Conservation (phyloP, 2,797 vertebrate species). For the Ciconia nigra region DNA sequence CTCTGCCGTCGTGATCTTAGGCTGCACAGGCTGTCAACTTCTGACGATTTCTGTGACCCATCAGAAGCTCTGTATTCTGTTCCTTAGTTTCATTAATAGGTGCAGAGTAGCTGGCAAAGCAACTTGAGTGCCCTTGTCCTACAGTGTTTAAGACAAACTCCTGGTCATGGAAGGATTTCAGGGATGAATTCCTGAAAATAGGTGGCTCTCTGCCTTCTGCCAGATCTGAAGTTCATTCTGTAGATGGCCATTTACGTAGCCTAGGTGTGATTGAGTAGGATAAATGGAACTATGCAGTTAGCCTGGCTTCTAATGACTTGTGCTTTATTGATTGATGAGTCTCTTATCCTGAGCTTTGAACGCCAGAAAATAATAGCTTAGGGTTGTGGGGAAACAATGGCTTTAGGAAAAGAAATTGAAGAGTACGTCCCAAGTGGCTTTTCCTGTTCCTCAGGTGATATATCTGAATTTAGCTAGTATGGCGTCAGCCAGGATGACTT, state of each 20-base stretch:
- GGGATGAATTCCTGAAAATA: not conserved
- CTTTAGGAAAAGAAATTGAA: not conserved
- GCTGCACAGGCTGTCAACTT: not conserved
- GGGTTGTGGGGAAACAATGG: not conserved
- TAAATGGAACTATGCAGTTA: not conserved
- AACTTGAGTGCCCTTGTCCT: not conserved
- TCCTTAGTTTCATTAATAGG: not conserved
- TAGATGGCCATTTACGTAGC: fast-evolving
- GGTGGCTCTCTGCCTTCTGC: not conserved
- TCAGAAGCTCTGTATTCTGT: not conserved
- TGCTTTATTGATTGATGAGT: not conserved
- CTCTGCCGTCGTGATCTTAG: fast-evolving
- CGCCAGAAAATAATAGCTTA: not conserved
- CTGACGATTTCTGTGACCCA: fast-evolving
- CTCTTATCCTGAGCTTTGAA: not conserved
- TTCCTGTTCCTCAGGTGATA: not conserved
- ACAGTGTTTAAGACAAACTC: fast-evolving
- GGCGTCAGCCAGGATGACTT: not conserved
- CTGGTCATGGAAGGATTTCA: not conserved
- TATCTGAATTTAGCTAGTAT: not conserved
- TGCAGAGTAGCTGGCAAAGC: not conserved
- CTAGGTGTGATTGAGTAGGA: not conserved
- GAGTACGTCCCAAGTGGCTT: not conserved
- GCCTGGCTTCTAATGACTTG: not conserved
- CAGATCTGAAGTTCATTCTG: not conserved